Evolutionary conservation across 2,797 vertebrate species (phyloP), one percentile per base, ranked within the genome.

Genomic region (Myotis findleyi): DNA sequence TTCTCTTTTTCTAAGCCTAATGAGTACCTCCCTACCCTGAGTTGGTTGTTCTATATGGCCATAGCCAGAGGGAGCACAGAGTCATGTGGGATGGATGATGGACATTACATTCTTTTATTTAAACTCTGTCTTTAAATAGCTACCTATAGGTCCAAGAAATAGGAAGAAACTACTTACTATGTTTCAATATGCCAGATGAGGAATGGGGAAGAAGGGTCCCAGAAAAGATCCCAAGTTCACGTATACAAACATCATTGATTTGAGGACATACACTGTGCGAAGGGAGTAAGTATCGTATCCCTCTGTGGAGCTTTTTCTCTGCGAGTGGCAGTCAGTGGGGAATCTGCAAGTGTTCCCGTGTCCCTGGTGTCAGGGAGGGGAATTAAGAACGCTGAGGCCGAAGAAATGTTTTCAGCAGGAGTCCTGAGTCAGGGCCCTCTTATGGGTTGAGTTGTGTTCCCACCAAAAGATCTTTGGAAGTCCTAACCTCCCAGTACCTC

Each of bases 101-200:
- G 68, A 51, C 44, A 49, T 13, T 41, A 21, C 38, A 3, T 64
- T 80, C 27, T 92, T 80, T 66, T 72, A 72, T 68, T 69, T 87
- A 89, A 94, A 82, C 44, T 87, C 36, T 55, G 25, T 79, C 33
- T 84, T 87, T 87, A 69, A 84, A 73, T 87, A 49, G 4, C 8
- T 89, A 69, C 13, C 6, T 92, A 73, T 27, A 49, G 23, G 64
- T 62, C 44, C 33, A 86, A 68, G 17, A 38, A 69, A 66, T 25
- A 75, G 72, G 33, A 75, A 66, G 33, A 44, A 33, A 21, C 64
- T 76, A 25, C 38, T 36, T 55, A 30, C 12, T 87, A 77, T 14
- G 6, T 38, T 89, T 81, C 91, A 75, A 33, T 49, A 2, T n/a
- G 49, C 6, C 3, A 55, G 51, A 51, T 81, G 64, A 44, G 36